Evolutionary conservation across 2,113 vertebrate species (phyloP).

Genomic region (Eurystomus gularis): DNA sequence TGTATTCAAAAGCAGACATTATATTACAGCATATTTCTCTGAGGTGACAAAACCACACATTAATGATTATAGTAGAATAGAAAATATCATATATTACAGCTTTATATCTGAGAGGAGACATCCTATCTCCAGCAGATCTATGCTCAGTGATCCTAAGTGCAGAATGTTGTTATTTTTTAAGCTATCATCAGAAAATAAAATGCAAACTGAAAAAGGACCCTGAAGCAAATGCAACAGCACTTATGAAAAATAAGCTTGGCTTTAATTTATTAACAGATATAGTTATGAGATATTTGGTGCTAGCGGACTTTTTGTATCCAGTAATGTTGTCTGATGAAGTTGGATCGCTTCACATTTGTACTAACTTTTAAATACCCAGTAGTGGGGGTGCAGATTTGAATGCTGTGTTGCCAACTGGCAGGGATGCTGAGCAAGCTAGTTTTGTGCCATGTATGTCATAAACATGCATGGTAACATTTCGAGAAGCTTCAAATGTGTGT

Average conservation of each 20-base stretch:
- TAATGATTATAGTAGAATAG: background rate
- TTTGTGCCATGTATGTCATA: background rate
- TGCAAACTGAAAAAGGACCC: background rate
- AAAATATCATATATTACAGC: background rate
- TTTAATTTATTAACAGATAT: background rate
- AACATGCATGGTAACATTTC: background rate
- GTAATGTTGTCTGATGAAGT: background rate
- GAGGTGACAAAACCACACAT: background rate
- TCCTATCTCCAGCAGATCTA: background rate
- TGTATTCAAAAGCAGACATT: background rate
- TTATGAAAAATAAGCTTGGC: background rate
- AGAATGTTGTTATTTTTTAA: background rate
- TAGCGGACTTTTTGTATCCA: background rate
- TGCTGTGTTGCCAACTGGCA: background rate
- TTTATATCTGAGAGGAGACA: background rate
- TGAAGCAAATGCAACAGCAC: background rate
- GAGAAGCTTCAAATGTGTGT: background rate
- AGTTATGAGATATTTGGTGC: background rate
- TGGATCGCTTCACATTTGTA: background rate
- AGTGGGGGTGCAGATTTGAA: background rate
- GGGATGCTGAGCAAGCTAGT: background rate
- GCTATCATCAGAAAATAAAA: background rate
- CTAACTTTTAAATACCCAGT: background rate
- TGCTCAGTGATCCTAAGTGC: background rate
- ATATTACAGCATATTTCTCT: background rate